A percentile compares a stretch with the other conserved stretches of the same genome.
Evolutionary conservation across 2,113 vertebrate genomes (phyloP).

Genomic region (Clarias macrocephalus): DNA sequence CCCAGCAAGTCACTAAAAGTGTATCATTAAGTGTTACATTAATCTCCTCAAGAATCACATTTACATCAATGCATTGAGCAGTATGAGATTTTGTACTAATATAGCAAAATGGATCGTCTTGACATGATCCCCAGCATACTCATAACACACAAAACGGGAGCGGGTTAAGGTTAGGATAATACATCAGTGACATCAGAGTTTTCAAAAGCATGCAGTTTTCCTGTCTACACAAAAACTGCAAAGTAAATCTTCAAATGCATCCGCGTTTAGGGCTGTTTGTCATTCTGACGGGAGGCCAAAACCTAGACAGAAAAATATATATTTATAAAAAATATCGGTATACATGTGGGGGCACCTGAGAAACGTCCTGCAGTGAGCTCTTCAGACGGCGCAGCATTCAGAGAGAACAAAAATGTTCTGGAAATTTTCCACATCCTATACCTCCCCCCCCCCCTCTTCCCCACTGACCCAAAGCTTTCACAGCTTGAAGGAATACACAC

Average conservation of each 20-base stretch:
- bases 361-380: constrained; percentile 27
- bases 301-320: not conserved
- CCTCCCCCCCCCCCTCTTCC: not conserved
- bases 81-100: not conserved
- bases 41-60: not conserved
- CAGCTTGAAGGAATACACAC: constrained; percentile 36
- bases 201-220: not conserved
- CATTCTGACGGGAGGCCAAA: not conserved
- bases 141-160: not conserved
- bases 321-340: not conserved
- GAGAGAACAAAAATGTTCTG: constrained; percentile 29
- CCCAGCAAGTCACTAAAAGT: not conserved
- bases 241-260: not conserved
- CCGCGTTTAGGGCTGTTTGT: not conserved
- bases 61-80: not conserved
- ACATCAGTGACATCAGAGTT: not conserved
- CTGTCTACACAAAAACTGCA: not conserved
- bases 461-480: constrained; percentile 27
- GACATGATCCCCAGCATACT: not conserved
- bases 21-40: not conserved
- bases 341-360: not conserved
- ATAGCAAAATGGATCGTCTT: not conserved
- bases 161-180: not conserved
- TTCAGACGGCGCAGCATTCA: constrained; percentile 24
- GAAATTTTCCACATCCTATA: constrained; percentile 41